These are phyloP conservation scores for Hemiprocne comata DNA, from an alignment of 2,113 vertebrate species.

Conservation along the genomic window DNA sequence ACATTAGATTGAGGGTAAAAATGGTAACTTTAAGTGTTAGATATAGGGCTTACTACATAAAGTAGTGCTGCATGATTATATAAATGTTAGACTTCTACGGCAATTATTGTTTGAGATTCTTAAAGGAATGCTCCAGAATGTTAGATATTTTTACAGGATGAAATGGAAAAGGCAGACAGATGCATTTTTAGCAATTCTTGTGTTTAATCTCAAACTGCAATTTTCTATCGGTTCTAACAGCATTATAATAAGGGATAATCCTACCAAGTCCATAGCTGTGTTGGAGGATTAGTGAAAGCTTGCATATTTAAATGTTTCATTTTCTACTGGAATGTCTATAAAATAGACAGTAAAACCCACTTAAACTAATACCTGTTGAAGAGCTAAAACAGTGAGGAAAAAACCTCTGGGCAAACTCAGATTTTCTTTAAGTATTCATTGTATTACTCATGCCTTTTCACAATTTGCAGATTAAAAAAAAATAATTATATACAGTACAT, in stretches of 20 bases:
- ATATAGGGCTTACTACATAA: background rate
- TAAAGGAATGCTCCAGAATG: background rate
- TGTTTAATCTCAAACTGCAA: constrained; percentile 60
- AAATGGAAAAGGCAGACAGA: background rate
- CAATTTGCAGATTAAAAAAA: background rate
- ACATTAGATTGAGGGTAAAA: background rate
- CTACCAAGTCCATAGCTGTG: constrained; percentile 66
- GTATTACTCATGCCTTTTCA: background rate
- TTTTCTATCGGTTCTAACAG: constrained; percentile 67
- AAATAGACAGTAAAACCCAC: constrained; percentile 63
- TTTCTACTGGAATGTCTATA: constrained; percentile 62
- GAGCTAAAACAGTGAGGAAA: background rate
- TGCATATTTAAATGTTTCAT: constrained; percentile 71
- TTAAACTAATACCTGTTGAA: constrained; percentile 72
- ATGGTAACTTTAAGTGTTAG: background rate
- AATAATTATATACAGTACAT: background rate
- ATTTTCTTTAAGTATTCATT: background rate
- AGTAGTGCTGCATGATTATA: background rate
- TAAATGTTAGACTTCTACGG: background rate
- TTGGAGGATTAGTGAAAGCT: constrained; percentile 71
- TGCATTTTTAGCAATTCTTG: constrained; percentile 44
- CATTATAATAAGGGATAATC: constrained; percentile 72
- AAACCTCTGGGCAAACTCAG: background rate
- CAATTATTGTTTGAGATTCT: background rate
- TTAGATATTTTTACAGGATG: background rate